Percentiles rank a stretch among this genome's conserved stretches.
phyloP scores from a whole-genome alignment of 1,140 invertebrate genomes.

The Palaemon carinicauda region DNA sequence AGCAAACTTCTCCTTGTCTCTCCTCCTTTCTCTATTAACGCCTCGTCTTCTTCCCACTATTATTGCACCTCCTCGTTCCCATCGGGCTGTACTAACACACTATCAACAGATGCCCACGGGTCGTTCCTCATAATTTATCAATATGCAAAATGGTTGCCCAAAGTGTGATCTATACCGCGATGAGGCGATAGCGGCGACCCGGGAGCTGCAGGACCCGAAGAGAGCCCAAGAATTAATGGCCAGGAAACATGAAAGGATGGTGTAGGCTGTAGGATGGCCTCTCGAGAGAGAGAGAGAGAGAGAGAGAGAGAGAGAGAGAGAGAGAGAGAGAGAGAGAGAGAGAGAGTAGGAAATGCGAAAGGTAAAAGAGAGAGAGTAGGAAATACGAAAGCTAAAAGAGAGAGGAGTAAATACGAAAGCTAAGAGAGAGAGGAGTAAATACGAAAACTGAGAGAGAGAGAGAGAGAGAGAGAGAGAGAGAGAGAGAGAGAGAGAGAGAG shows the following conservation, averaged over 20 bases:
- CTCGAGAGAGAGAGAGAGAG: neutral
- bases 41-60: neutral
- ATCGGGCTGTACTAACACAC: neutral
- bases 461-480: neutral
- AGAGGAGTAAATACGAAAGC: neutral
- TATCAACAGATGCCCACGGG: neutral
- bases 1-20: too few species aligned
- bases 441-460: neutral
- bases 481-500: neutral
- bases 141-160: constrained; percentile 31
- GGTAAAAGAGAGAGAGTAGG: neutral
- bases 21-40: too few species aligned
- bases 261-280: neutral
- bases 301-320: neutral
- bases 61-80: neutral
- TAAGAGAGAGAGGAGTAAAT: neutral
- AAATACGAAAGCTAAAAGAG: neutral
- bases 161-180: constrained; percentile 39
- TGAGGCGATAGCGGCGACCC: constrained; percentile 1
- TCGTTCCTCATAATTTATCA: constrained; percentile 31
- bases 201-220: neutral
- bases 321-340: neutral
- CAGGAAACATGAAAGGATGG: neutral
- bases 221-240: neutral
- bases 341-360: too few species aligned